phyloP scores from a whole-genome alignment of 2,888 invertebrate species.

The Drosophila macrothrix region DNA sequence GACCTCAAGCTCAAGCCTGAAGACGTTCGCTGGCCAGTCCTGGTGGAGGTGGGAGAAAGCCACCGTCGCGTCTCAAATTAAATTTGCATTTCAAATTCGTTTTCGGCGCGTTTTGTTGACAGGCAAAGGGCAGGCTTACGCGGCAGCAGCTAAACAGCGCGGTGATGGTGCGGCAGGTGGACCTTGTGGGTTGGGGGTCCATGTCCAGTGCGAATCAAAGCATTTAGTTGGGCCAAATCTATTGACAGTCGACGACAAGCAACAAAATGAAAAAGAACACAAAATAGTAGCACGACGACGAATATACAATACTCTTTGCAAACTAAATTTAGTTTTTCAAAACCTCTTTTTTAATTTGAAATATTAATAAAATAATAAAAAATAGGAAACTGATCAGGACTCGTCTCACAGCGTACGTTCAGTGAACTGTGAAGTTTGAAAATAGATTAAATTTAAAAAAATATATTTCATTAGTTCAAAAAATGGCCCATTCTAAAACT shows the following conservation, averaged over 20 bases:
- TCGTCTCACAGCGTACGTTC: no score
- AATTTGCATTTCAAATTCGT: slow-evolving; percentile 82
- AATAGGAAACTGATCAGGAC: no score
- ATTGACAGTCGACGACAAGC: slow-evolving; percentile 55
- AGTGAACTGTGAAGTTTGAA: not conserved
- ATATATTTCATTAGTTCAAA: no score
- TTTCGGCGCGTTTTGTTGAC: slow-evolving; percentile 71
- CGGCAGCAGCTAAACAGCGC: not conserved
- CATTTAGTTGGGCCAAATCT: slow-evolving; percentile 75
- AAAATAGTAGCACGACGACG: not conserved
- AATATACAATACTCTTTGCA: not conserved
- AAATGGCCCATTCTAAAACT: no score
- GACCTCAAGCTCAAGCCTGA: slow-evolving; percentile 2
- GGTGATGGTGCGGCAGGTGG: not conserved
- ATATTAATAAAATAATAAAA: not conserved
- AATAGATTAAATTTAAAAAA: not conserved
- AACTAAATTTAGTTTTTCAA: not conserved
- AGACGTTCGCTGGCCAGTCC: slow-evolving; percentile 3
- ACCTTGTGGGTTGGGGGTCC: not conserved
- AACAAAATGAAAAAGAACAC: slow-evolving; percentile 14
- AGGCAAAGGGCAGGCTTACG: slow-evolving; percentile 36
- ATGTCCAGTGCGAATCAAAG: slow-evolving; percentile 69
- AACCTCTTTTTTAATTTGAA: not conserved
- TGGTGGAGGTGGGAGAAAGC: not conserved
- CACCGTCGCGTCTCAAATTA: slow-evolving; percentile 77